Percentiles rank a stretch among this genome's conserved stretches.
Evolutionary conservation across 1,140 invertebrate species (phyloP).

Genomic region (Euwallacea fornicatus): DNA sequence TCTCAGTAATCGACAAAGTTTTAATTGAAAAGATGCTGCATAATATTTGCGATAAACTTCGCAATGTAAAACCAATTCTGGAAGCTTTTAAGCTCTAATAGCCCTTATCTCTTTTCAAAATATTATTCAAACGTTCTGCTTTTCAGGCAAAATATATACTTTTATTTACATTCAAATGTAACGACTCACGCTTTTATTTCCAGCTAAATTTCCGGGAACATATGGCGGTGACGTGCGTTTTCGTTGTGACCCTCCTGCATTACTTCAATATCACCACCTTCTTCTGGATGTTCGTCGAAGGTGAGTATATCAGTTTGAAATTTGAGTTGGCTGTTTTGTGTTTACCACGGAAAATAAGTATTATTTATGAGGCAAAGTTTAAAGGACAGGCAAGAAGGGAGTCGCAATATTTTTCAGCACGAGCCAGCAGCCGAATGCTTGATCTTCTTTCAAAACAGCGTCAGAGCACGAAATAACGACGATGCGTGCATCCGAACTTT

Average conservation of each 20-base stretch:
- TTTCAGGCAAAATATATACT: too few relatives aligned
- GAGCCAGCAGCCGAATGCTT: neutral
- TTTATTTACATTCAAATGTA: slow-evolving; percentile 4
- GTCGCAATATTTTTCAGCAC: neutral
- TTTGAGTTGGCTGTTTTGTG: neutral
- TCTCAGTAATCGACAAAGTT: too few relatives aligned
- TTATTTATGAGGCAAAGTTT: neutral
- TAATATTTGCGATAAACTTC: too few relatives aligned
- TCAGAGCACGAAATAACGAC: neutral
- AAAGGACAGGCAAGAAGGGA: neutral
- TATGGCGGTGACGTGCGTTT: slow-evolving; percentile 59
- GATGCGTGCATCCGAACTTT: neutral
- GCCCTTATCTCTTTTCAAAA: too few relatives aligned
- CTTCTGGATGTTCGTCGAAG: slow-evolving; percentile 99
- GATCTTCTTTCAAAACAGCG: neutral
- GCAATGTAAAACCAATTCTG: too few relatives aligned
- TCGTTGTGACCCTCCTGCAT: slow-evolving; percentile 76
- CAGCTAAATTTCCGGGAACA: slow-evolving; percentile 42
- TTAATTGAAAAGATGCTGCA: too few relatives aligned
- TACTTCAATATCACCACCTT: slow-evolving; percentile 94
- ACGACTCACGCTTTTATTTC: slow-evolving; percentile 21
- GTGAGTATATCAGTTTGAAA: slow-evolving; percentile 57
- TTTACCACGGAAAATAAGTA: neutral
- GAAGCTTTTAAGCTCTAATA: neutral
- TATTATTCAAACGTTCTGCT: too few relatives aligned